Percentiles rank a stretch among this genome's conserved stretches.
phyloP scores from a whole-genome alignment of 2,797 vertebrate species.

The Heterohyrax brucei region DNA sequence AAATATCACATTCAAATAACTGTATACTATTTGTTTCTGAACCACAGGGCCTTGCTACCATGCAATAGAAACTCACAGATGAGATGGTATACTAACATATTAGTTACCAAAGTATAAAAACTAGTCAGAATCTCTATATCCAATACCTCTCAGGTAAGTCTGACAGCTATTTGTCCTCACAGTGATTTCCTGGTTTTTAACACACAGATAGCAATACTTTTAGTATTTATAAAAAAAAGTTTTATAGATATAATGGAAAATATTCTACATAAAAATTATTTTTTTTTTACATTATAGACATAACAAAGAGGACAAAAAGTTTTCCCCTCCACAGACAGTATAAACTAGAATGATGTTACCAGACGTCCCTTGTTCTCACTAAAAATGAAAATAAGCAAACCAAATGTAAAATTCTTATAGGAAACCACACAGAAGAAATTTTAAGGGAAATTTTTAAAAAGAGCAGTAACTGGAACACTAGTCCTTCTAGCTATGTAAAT shows the following conservation, averaged over 20 bases:
- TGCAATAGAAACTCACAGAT: background rate
- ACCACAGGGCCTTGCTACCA: background rate
- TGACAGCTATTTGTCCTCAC: background rate
- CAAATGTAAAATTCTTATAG: background rate
- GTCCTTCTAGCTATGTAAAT: background rate
- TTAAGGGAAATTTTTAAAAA: background rate
- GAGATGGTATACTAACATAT: background rate
- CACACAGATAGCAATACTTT: background rate
- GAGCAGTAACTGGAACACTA: background rate
- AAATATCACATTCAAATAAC: background rate
- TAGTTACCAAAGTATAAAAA: background rate
- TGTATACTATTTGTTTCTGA: background rate
- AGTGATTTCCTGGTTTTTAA: constrained; percentile 36
- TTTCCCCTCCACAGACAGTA: background rate
- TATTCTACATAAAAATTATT: background rate
- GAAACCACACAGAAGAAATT: background rate
- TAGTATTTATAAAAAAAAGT: constrained; percentile 43
- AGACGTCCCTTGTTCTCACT: constrained; percentile 16
- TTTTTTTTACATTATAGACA: constrained; percentile 48
- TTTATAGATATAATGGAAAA: background rate
- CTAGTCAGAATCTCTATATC: background rate
- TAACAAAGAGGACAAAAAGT: constrained; percentile 8
- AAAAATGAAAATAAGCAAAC: constrained; percentile 26
- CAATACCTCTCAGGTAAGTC: constrained; percentile 19
- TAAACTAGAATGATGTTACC: background rate